Evolutionary conservation across 2,888 invertebrate species (phyloP).

Genomic region (Germaria angustata): DNA sequence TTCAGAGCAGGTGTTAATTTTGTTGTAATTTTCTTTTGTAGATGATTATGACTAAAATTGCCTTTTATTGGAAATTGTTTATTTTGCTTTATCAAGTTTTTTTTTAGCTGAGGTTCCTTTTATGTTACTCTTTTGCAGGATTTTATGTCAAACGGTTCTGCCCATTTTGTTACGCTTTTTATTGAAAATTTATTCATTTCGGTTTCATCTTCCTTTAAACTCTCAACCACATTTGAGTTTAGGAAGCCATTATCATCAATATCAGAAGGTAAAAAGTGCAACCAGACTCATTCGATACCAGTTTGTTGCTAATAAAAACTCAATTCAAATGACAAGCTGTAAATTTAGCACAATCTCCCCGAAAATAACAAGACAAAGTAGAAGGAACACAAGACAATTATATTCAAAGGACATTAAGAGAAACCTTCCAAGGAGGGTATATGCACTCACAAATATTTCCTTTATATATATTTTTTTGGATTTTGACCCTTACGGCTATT

Average conservation of each 20-base stretch:
- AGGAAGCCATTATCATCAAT: conserved; percentile 18
- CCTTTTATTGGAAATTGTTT: background rate
- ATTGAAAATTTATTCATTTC: conserved; percentile 2
- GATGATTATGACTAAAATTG: background rate
- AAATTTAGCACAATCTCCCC: conserved; percentile 39
- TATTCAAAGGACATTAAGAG: conserved; percentile 35
- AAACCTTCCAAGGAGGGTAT: conserved; percentile 9
- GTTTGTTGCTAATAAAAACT: conserved; percentile 51
- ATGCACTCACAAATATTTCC: background rate
- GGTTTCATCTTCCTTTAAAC: background rate
- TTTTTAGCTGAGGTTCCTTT: background rate
- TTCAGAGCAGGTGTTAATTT: conserved; percentile 29
- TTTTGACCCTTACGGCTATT: conserved; percentile 66
- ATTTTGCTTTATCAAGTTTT: background rate
- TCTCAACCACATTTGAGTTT: conserved; percentile 45
- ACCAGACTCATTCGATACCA: conserved; percentile 38
- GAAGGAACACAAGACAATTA: conserved; percentile 11
- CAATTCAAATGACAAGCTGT: conserved; percentile 48
- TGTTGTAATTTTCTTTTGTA: conserved; percentile 1
- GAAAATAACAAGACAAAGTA: conserved; percentile 2
- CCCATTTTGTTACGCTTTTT: conserved; percentile 29
- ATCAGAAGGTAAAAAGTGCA: background rate
- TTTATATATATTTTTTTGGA: conserved; percentile 15
- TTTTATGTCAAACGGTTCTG: background rate
- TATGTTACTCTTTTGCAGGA: background rate